phyloP scores from a whole-genome alignment of 1,140 invertebrate genomes.

The Pteromalus puparum region DNA sequence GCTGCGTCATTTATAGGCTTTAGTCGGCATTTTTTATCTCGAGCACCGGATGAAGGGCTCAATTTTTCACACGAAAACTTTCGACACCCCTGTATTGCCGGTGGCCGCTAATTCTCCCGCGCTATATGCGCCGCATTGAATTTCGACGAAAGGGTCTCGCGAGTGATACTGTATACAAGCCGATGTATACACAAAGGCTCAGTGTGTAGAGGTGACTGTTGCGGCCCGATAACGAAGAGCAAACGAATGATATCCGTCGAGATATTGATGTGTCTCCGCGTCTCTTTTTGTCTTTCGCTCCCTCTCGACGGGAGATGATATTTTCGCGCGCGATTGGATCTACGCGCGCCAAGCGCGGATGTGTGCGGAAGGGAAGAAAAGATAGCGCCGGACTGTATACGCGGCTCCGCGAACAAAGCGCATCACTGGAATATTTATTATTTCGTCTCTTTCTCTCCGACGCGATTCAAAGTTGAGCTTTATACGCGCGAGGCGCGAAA shows the following conservation, averaged over 20 bases:
- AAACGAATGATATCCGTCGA: slow-evolving; percentile 60
- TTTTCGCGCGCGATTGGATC: slow-evolving; percentile 50
- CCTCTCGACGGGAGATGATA: slow-evolving; percentile 4
- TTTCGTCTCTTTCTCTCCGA: background rate
- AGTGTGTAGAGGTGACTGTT: background rate
- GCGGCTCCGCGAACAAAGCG: background rate
- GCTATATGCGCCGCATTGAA: background rate
- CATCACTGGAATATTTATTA: slow-evolving; percentile 27
- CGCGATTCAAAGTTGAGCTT: too few relatives aligned
- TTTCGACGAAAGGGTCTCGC: background rate
- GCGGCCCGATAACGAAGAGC: slow-evolving; percentile 58
- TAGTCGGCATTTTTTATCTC: background rate
- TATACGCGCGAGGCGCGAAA: too few relatives aligned
- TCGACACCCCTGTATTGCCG: background rate
- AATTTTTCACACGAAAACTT: background rate
- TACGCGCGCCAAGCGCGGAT: background rate
- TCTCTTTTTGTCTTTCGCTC: slow-evolving; percentile 17
- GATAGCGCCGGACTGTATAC: background rate
- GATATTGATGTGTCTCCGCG: slow-evolving; percentile 56
- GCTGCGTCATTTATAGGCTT: too few relatives aligned
- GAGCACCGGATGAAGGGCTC: background rate
- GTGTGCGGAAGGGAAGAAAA: slow-evolving; percentile 25
- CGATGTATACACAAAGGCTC: background rate
- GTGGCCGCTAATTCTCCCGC: background rate
- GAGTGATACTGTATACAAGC: background rate